Evolutionary conservation across 30 jellyfish, hydroid and myxozoan species (phyloP).

Genomic region (Hydractinia echinata): DNA sequence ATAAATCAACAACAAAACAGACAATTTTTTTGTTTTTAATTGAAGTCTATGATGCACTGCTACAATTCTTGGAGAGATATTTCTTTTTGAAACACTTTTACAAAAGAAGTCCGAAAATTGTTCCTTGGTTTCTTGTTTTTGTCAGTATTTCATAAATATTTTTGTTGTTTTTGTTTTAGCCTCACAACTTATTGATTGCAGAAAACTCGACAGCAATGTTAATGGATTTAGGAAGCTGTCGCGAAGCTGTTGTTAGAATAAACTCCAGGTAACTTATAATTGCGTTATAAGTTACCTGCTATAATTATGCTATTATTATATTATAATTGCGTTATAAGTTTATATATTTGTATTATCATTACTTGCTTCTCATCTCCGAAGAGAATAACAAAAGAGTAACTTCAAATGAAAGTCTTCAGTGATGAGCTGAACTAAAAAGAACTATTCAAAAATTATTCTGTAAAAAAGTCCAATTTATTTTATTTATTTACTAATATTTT

Average conservation of each 20-base stretch:
- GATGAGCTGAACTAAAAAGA: neutral
- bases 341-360: neutral
- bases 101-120: too few relatives aligned
- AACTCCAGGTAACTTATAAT: conserved; percentile 50
- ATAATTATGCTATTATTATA: neutral
- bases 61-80: too few relatives aligned
- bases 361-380: too few relatives aligned
- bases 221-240: conserved; percentile 95
- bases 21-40: too few relatives aligned
- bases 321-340: neutral
- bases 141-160: too few relatives aligned
- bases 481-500: too few relatives aligned
- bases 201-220: conserved; percentile 56
- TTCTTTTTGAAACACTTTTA: too few relatives aligned
- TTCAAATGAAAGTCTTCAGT: neutral
- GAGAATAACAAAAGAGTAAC: neutral
- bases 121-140: too few relatives aligned
- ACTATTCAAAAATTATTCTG: too few relatives aligned
- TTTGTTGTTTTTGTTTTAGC: conserved; percentile 39
- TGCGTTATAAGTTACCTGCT: neutral
- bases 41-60: too few relatives aligned
- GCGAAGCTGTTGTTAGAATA: conserved; percentile 62
- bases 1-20: too few relatives aligned
- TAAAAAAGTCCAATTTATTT: too few relatives aligned
- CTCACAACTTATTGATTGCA: conserved; percentile 65